Percentiles rank a stretch among this genome's conserved stretches.
Conservation (phyloP, 2,113 vertebrate genomes). For the Heteronetta atricapilla region DNA sequence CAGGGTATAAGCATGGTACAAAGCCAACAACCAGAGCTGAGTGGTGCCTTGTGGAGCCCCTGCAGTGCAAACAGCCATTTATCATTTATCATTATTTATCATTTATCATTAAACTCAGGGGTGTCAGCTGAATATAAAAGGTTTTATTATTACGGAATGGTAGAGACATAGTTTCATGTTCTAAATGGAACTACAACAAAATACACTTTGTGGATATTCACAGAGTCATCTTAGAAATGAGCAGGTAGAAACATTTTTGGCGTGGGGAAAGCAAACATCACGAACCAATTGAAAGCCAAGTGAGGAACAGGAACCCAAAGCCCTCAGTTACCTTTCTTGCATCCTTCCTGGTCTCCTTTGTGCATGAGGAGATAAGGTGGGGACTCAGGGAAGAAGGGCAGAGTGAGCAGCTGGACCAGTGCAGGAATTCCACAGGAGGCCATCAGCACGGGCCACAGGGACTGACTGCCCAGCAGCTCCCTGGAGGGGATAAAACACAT, state of each 20-base stretch:
- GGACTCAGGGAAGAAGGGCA: constrained; percentile 78
- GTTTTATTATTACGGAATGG: background rate
- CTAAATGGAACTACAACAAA: background rate
- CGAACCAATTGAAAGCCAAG: background rate
- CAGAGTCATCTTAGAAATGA: background rate
- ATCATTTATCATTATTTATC: background rate
- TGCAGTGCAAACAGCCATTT: background rate
- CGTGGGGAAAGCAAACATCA: background rate
- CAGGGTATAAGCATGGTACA: background rate
- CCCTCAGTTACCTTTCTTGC: constrained; percentile 73
- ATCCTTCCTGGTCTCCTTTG: constrained; percentile 77
- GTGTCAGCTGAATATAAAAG: background rate
- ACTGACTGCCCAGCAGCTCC: constrained; percentile 84
- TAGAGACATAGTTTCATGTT: background rate
- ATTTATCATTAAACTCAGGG: background rate
- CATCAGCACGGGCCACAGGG: constrained; percentile 84
- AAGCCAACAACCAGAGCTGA: background rate
- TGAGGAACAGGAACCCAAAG: background rate
- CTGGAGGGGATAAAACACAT: background rate
- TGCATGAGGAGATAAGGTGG: constrained; percentile 78
- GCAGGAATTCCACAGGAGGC: constrained; percentile 73
- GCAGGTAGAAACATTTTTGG: background rate
- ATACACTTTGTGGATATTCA: background rate
- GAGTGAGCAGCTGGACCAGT: constrained; percentile 72
- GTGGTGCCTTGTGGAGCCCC: background rate